These are phyloP conservation scores for Chiloscyllium punctatum DNA, from an alignment of 2,797 vertebrate genomes.

Conservation along the genomic window DNA sequence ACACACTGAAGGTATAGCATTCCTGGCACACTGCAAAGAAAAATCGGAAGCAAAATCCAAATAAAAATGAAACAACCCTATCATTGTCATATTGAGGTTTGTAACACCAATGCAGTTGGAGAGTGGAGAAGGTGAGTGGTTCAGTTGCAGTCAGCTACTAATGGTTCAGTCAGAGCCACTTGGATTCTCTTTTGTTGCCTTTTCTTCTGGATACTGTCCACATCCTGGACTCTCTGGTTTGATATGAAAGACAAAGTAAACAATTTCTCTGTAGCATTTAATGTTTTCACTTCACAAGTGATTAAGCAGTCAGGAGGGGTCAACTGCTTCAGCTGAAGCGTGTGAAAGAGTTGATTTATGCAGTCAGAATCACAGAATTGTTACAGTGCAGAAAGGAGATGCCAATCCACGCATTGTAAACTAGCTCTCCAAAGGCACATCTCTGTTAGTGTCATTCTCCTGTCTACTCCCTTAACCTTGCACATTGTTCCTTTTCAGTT, in stretches of 20 bases:
- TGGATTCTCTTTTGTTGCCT: neutral
- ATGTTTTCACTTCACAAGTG: neutral
- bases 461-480: too few relatives aligned
- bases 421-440: too few relatives aligned
- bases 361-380: too few relatives aligned
- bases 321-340: neutral
- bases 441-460: too few relatives aligned
- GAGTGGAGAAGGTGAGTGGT: too few relatives aligned
- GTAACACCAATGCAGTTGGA: neutral
- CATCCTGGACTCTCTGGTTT: neutral
- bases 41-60: neutral
- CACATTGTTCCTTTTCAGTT: too few relatives aligned
- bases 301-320: neutral
- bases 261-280: neutral
- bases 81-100: too few relatives aligned
- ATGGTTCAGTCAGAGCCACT: neutral
- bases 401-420: too few relatives aligned
- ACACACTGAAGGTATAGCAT: neutral
- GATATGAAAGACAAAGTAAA: neutral
- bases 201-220: neutral
- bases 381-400: too few relatives aligned
- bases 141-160: neutral
- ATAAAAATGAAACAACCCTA: too few relatives aligned
- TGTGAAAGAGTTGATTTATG: neutral
- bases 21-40: neutral